Evolutionary conservation across 2,797 vertebrate species (phyloP), one percentile per base, ranked within the genome.

Genomic region (Etheostoma nigrum): DNA sequence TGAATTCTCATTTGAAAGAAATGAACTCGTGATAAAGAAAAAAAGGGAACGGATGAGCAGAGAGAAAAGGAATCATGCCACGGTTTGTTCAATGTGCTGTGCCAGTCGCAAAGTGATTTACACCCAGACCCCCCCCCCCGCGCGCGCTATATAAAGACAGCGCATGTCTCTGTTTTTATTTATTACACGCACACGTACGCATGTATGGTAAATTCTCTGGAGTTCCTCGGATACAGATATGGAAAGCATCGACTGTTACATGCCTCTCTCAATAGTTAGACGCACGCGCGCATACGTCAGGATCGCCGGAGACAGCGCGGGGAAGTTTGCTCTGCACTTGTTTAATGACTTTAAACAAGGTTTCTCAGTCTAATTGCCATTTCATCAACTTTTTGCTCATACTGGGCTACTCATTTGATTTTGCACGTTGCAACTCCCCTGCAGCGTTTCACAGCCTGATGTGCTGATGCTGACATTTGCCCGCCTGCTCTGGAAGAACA

Each of bases 11-110:
- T 98, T 97, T 94, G 90, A 94, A 94, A 93, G 87, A 96, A 98
- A 98, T 97, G 96, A 97, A 98, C 97, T 97, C 94, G 96, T 96
- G 96, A 99, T 98, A 98, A 98, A 99, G 96, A 94, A 96, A 93
- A 93, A 94, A 92, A 84, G 87, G 86, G 88, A 93, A 91, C 82
- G 93, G 92, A 93, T 94, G 89, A 93, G 95, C 95, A 96, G 96
- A 96, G 93, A 94, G 93, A 95, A 96, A 95, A 91, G 93, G 94
- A 96, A 96, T 94, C 85, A 88, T 83, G 90, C 93, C 95, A 95
- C 95, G 96, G 91, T 65, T 85, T 40, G 96, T 97, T 98, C 97
- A 96, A 97, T 97, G 93, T 79, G 96, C 96, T 93, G 96, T 94
- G 94, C 94, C 96, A 96, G 96, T 95, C 95, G 95, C 92, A 92